Evolutionary conservation across 30 jellyfish, hydroid and myxozoan genomes (phyloP).

Genomic region (Clytia hemisphaerica): DNA sequence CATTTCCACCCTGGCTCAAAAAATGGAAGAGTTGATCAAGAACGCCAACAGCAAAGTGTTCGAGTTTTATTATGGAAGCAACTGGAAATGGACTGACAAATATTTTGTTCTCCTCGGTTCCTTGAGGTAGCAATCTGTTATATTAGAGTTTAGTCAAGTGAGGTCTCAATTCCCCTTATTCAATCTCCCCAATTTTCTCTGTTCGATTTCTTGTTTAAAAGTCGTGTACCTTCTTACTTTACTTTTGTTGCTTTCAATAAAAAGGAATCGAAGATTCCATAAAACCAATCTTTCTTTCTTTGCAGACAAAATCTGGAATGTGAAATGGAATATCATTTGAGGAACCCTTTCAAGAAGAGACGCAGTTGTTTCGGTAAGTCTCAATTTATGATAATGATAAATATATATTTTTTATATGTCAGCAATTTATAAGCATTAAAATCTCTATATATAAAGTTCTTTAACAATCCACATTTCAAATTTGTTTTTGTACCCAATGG

Average conservation of each 20-base stretch:
- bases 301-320: background rate
- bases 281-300: background rate
- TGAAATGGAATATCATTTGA: background rate
- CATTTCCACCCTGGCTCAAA: constrained; percentile 33
- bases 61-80: too few relatives aligned
- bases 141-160: too few relatives aligned
- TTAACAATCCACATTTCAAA: too few relatives aligned
- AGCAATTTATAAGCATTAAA: too few relatives aligned
- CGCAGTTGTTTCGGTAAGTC: too few relatives aligned
- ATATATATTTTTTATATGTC: too few relatives aligned
- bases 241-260: background rate
- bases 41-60: background rate
- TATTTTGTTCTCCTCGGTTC: constrained; percentile 47
- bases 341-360: too few relatives aligned
- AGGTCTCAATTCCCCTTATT: background rate
- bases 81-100: constrained; percentile 37
- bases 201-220: background rate
- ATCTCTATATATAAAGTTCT: too few relatives aligned
- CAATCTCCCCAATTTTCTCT: background rate
- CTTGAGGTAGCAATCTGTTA: constrained; percentile 27
- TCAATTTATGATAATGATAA: too few relatives aligned
- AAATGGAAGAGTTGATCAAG: constrained; percentile 23
- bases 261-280: background rate
- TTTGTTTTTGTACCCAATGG: too few relatives aligned
- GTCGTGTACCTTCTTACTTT: background rate